Percentiles rank a stretch among this genome's conserved stretches.
Evolutionary conservation across 1,140 invertebrate genomes (phyloP).

Genomic region (Drosophila suzukii): DNA sequence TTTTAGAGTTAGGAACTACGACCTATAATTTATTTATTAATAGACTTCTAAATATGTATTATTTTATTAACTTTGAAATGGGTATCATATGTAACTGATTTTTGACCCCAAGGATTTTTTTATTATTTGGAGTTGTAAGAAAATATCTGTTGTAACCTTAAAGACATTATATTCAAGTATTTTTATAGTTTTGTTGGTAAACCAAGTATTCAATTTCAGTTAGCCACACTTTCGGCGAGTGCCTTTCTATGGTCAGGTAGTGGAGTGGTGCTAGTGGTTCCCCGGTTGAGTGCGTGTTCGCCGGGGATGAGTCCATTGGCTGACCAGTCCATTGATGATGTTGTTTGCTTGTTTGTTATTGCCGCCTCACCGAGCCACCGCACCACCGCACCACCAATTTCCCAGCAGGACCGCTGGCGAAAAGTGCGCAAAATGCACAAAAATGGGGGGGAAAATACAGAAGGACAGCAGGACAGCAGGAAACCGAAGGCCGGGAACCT

Average conservation of each 20-base stretch:
- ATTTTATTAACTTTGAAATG: no score
- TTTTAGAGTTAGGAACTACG: no score
- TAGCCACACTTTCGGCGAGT: not conserved
- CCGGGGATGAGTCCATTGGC: slow-evolving; percentile 3
- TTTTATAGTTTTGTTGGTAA: no score
- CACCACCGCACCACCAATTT: not conserved
- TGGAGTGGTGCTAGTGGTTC: slow-evolving; percentile 5
- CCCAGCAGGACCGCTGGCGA: slow-evolving; percentile 15
- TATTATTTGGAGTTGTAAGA: no score
- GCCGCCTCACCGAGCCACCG: slow-evolving; percentile 3
- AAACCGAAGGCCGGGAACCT: not conserved
- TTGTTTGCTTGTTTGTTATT: slow-evolving; percentile 47
- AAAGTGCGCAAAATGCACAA: slow-evolving; percentile 49
- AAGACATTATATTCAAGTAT: no score
- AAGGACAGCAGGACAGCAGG: slow-evolving; percentile 8
- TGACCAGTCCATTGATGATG: slow-evolving; percentile 52
- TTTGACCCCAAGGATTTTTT: no score
- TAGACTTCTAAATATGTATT: no score
- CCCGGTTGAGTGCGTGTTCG: slow-evolving; percentile 14
- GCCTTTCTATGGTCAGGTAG: not conserved
- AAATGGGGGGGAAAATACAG: slow-evolving; percentile 1
- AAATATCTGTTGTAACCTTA: no score
- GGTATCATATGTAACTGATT: no score
- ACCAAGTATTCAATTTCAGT: not conserved
- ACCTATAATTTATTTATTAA: no score